A percentile compares a stretch with the other conserved stretches of the same genome.
Conservation (phyloP, 2,888 invertebrate species). For the Cryptocephalus primarius region DNA sequence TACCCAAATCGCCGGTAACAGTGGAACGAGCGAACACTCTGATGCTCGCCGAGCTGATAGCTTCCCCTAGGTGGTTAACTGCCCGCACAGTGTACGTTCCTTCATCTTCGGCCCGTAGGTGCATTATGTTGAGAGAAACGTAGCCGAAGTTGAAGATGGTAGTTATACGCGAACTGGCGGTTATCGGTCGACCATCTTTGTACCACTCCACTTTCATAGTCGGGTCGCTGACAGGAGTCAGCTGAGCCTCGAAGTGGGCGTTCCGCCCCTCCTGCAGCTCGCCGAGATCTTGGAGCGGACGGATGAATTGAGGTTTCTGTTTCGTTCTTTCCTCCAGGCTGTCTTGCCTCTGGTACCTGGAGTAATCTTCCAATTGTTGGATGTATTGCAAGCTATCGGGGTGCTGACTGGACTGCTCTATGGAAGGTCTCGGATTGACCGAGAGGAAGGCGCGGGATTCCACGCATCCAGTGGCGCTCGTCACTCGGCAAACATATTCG, state of each 20-base stretch:
- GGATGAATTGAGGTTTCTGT: constrained; percentile 79
- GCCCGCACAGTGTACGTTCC: constrained; percentile 90
- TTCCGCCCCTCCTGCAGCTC: constrained; percentile 83
- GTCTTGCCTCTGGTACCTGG: constrained; percentile 75
- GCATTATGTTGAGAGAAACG: constrained; percentile 96
- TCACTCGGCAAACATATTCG: constrained; percentile 81
- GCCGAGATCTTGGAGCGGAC: constrained; percentile 75
- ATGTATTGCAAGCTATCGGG: constrained; percentile 86
- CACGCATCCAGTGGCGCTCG: constrained; percentile 76
- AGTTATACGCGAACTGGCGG: constrained; percentile 93
- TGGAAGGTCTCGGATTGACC: constrained; percentile 70
- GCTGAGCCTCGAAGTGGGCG: constrained; percentile 87
- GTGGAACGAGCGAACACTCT: constrained; percentile 65
- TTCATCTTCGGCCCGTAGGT: constrained; percentile 96
- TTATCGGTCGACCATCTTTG: constrained; percentile 87
- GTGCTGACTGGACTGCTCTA: constrained; percentile 82
- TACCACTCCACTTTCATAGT: constrained; percentile 92
- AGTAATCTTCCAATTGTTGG: constrained; percentile 82
- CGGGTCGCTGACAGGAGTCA: constrained; percentile 85
- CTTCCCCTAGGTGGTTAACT: constrained; percentile 83
- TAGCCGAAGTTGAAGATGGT: constrained; percentile 98
- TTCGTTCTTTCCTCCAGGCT: constrained; percentile 70
- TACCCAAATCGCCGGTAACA: constrained; percentile 75
- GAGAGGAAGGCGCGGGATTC: constrained; percentile 74
- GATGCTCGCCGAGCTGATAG: constrained; percentile 71